phyloP scores from a whole-genome alignment of 2,113 vertebrate species.

The Caretta caretta region DNA sequence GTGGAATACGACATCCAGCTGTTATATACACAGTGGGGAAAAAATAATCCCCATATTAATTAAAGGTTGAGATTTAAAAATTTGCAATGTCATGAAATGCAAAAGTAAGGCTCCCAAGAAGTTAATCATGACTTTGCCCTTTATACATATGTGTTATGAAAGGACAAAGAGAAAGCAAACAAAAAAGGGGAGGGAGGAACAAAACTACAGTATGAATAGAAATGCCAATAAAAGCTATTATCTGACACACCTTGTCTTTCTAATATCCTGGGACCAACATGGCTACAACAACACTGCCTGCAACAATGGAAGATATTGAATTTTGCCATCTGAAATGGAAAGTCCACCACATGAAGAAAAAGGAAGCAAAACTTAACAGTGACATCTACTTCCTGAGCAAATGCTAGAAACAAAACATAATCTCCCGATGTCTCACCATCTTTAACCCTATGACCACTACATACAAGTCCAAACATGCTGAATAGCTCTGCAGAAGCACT shows the following conservation, averaged over 20 bases:
- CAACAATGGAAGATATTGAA: not conserved
- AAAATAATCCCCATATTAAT: not conserved
- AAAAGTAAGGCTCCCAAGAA: not conserved
- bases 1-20: not conserved
- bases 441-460: not conserved
- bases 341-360: not conserved
- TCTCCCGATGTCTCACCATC: not conserved
- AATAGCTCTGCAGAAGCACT: not conserved
- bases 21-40: not conserved
- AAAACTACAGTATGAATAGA: not conserved
- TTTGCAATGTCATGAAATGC: not conserved
- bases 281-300: not conserved
- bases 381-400: not conserved
- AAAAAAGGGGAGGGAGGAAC: not conserved
- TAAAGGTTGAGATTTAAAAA: conserved; percentile 16
- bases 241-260: not conserved
- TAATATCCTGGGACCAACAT: not conserved
- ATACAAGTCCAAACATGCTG: not conserved
- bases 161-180: not conserved
- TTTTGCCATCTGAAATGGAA: not conserved
- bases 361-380: not conserved
- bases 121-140: not conserved
- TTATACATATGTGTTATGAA: not conserved
- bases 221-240: not conserved
- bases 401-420: not conserved